phyloP scores from a whole-genome alignment of 2,888 invertebrate species.

The Eupithecia pulchellata region DNA sequence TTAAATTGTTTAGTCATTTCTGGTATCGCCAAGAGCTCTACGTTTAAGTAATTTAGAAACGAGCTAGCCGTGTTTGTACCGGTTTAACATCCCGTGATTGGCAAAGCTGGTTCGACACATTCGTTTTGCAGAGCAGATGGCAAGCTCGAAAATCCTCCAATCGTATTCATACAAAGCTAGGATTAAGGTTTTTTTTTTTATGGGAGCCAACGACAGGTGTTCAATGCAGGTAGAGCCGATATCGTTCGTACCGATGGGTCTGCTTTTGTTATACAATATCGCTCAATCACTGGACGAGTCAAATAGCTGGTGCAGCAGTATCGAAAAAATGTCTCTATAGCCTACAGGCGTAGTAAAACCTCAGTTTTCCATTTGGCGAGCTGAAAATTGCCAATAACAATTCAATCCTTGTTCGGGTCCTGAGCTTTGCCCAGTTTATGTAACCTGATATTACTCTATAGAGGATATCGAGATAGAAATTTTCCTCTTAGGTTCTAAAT shows the following conservation, averaged over 20 bases:
- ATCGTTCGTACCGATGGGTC: conserved; percentile 52
- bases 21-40: conserved; percentile 19
- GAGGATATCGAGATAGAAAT: conserved; percentile 16
- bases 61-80: conserved; percentile 10
- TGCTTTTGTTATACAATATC: conserved; percentile 62
- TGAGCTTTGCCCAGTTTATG: conserved; percentile 34
- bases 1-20: conserved; percentile 40
- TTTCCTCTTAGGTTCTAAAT: conserved; percentile 11
- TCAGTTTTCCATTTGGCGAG: conserved; percentile 38
- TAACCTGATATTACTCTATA: conserved; percentile 33
- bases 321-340: conserved; percentile 32
- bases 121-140: conserved; percentile 34
- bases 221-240: conserved; percentile 74
- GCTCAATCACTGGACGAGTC: conserved; percentile 49
- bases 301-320: conserved; percentile 39
- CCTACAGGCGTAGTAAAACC: conserved; percentile 29
- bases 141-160: conserved; percentile 34
- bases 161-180: conserved; percentile 37
- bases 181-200: conserved; percentile 54
- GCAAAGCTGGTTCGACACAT: conserved; percentile 23
- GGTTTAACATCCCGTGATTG: conserved; percentile 22
- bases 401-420: conserved; percentile 42
- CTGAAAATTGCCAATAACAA: conserved; percentile 45
- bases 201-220: conserved; percentile 73
- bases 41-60: conserved; percentile 18